Base-by-base conservation (phyloP, 2,888 invertebrate species). In the Trissolcus japonicus region DNA sequence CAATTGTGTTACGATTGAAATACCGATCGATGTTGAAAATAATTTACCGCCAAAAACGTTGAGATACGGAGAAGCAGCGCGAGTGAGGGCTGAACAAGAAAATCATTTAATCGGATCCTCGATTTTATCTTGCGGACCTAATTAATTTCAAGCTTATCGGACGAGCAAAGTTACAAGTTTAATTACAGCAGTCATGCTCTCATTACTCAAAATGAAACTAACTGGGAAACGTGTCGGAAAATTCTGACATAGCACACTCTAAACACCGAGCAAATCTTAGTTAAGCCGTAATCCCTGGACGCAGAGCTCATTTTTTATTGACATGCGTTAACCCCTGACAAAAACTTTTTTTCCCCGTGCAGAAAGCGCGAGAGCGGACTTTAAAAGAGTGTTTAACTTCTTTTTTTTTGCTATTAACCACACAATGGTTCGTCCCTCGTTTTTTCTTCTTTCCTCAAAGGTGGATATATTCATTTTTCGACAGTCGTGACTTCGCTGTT, bases 121-220 rank as follows among this genome's bases (percentile, higher is more conserved):
- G 65, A 65, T 73, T 60, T 73, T 73, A 73, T 73, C 72, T 48
- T 13, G 25, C 57, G 13, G 60, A 14, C 17, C 72, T 72, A 72
- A 72, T 72, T 72, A 72, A 72, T 65, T 72, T 59, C 16, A 9
- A 40, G 60, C 65, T 72, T 72, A 72, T 72, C 72, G 55, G 65
- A 41, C 65, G 46, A 40, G 11, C 2, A 35, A 73, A 66, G 61
- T 66, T 73, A 51, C 61, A 61, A 55, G 50, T 73, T 73, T 73
- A 66, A 73, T 73, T 73, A 61, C 59, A 73, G 63, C 61, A 66
- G 66, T 61, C 60, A 73, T 66, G 56, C 51, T 55, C 66, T 60
- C 73, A 66, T 73, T 66, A 61, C 66, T 73, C 73, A 73, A 73
- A 66, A 54, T 19, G 40, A 56, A 55, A 46, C 59, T 19, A 48